Evolutionary conservation across 1,140 invertebrate species (phyloP).

Genomic region (Hesperophylax magnus): DNA sequence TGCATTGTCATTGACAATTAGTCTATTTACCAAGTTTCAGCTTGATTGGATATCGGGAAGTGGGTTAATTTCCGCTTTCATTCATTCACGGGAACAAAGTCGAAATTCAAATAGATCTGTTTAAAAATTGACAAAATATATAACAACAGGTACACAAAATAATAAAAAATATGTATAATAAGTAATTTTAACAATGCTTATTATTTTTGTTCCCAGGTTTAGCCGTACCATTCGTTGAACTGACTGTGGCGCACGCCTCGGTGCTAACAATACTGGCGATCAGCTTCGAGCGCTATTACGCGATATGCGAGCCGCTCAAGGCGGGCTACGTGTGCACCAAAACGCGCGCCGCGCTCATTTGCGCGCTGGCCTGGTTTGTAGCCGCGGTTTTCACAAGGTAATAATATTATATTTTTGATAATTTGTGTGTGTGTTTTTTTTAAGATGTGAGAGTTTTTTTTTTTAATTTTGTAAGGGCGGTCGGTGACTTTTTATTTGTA

Average conservation of each 20-base stretch:
- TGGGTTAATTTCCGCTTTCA: too few species aligned
- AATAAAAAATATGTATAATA: not conserved
- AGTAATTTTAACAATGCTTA: not conserved
- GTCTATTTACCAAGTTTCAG: too few species aligned
- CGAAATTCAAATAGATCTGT: too few species aligned
- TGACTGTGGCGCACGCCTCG: constrained; percentile 93
- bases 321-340: constrained; percentile 94
- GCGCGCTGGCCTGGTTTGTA: constrained; percentile 86
- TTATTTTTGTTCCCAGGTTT: constrained; percentile 75
- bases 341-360: constrained; percentile 86
- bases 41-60: too few species aligned
- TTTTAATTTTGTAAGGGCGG: too few species aligned
- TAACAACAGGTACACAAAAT: too few species aligned
- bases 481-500: too few species aligned
- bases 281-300: constrained; percentile 95
- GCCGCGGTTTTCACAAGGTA: constrained; percentile 90
- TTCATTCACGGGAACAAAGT: too few species aligned
- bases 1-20: too few species aligned
- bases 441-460: too few species aligned
- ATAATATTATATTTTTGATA: not conserved
- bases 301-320: constrained; percentile 92
- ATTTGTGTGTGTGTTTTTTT: too few species aligned
- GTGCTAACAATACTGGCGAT: constrained; percentile 94
- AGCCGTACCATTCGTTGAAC: constrained; percentile 92
- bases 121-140: too few species aligned